Conservation (phyloP, 2,113 vertebrate species). For the Hemiscyllium ocellatum region DNA sequence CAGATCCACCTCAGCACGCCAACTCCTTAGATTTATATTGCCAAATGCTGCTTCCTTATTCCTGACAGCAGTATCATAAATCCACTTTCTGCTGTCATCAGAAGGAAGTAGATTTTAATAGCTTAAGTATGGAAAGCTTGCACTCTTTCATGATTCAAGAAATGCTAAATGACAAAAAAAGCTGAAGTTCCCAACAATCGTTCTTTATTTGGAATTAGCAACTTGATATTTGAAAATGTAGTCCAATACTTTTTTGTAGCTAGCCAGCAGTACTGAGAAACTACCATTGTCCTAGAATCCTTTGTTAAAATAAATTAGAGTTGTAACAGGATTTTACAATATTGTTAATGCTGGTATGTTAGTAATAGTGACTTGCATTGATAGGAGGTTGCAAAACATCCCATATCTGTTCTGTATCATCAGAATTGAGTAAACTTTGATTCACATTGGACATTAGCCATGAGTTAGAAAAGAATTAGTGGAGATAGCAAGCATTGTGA, state of each 20-base stretch:
- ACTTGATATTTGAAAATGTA: neutral
- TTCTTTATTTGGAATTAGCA: neutral
- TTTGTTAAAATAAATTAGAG: neutral
- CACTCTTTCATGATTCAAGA: neutral
- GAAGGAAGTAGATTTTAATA: slow-evolving; percentile 8
- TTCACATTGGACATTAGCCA: neutral
- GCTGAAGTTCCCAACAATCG: neutral
- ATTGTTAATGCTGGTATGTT: neutral
- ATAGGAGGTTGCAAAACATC: neutral
- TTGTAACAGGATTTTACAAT: neutral
- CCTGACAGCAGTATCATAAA: slow-evolving; percentile 14
- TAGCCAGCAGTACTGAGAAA: neutral
- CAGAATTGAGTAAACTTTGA: neutral
- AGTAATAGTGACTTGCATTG: neutral
- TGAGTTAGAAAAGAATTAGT: neutral
- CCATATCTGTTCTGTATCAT: neutral
- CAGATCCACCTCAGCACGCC: neutral
- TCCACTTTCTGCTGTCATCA: neutral
- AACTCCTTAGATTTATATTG: slow-evolving; percentile 2
- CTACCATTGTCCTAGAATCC: neutral
- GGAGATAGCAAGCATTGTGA: neutral
- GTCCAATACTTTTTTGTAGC: neutral
- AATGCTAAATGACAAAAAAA: neutral
- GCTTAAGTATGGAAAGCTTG: neutral
- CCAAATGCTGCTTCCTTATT: slow-evolving; percentile 7